phyloP scores from a whole-genome alignment of 1,140 invertebrate species.

The Trinorchestia longiramus region DNA sequence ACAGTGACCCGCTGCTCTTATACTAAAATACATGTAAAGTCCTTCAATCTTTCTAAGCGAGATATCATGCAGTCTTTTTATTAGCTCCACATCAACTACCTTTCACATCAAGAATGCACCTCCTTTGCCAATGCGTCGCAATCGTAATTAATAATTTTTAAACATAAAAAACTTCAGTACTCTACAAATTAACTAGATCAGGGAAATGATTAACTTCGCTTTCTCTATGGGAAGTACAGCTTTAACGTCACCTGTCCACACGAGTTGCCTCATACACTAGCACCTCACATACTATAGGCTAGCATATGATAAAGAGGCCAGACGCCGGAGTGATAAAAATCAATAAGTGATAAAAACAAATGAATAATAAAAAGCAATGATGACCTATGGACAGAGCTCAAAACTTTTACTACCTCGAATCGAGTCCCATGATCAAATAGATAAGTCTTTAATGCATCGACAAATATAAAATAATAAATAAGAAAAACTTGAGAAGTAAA shows the following conservation, averaged over 20 bases:
- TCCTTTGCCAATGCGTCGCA: background rate
- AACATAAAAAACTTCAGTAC: background rate
- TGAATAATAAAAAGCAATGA: too few species aligned
- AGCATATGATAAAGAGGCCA: background rate
- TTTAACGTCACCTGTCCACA: background rate
- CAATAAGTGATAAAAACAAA: background rate
- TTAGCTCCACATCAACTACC: background rate
- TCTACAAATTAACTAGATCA: background rate
- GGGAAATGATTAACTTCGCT: background rate
- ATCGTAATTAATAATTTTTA: background rate
- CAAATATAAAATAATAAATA: background rate
- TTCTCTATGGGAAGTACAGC: background rate
- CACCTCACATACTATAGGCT: background rate
- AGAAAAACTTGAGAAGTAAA: background rate
- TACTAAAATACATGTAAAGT: background rate
- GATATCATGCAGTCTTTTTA: slow-evolving; percentile 9
- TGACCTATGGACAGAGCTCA: too few species aligned
- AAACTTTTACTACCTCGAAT: too few species aligned
- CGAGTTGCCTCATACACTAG: too few species aligned
- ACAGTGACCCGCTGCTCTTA: slow-evolving; percentile 34
- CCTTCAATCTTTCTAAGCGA: background rate
- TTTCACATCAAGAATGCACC: background rate
- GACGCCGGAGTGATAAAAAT: background rate
- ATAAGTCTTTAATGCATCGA: background rate
- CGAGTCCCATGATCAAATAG: background rate